These are phyloP conservation scores for Oryzias javanicus DNA, from an alignment of 2,113 vertebrate genomes.

Conservation along the genomic window DNA sequence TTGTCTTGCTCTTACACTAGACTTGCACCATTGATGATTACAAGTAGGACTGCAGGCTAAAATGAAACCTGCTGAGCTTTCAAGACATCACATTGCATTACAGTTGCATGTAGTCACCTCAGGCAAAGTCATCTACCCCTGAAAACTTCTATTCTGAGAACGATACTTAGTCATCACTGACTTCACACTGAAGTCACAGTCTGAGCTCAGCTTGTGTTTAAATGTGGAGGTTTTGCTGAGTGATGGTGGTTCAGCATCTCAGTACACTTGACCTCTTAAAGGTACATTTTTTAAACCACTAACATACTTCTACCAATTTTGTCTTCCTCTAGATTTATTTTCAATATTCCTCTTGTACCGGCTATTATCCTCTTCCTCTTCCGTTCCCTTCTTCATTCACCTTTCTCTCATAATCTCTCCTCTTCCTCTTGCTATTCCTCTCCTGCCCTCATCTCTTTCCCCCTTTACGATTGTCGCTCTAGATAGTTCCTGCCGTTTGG, in stretches of 20 bases:
- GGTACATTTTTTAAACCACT: constrained; percentile 23
- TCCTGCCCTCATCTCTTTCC: not conserved
- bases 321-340: constrained; percentile 10
- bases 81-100: constrained; percentile 27
- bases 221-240: constrained; percentile 13
- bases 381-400: constrained; percentile 11
- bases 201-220: constrained; percentile 33
- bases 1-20: not conserved
- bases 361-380: constrained; percentile 22
- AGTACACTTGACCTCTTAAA: constrained; percentile 30
- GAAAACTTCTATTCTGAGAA: constrained; percentile 41
- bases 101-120: not conserved
- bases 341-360: constrained; percentile 20
- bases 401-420: constrained; percentile 5
- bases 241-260: constrained; percentile 43
- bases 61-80: constrained; percentile 37
- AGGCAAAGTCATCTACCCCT: constrained; percentile 34
- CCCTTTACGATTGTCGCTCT: constrained; percentile 1
- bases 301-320: constrained; percentile 6
- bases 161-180: constrained; percentile 60
- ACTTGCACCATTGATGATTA: not conserved
- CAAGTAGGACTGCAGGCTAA: not conserved
- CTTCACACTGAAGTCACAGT: constrained; percentile 64
- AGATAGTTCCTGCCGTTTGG: constrained; percentile 7
- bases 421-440: constrained; percentile 24